Evolutionary conservation across 2,113 vertebrate genomes (phyloP), one percentile per base, ranked within the genome.

Genomic region (Lontra canadensis): DNA sequence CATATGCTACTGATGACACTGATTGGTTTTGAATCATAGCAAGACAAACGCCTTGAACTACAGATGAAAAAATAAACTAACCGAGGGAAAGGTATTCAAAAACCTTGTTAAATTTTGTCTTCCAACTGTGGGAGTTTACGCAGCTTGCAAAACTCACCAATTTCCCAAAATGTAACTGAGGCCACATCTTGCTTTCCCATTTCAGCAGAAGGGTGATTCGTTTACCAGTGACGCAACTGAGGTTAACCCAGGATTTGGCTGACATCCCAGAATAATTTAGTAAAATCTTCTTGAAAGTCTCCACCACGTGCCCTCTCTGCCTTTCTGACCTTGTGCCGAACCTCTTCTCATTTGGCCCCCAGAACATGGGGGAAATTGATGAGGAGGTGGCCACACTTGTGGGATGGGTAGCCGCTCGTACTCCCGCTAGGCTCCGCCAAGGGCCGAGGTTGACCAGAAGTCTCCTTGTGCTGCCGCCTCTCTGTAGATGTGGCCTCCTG

Each of bases 221-320:
- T 96, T 97, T 97, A 90, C 90, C 88, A 76, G 85, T 96, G 95
- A 97, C n/a, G 90, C 84, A 90, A 88, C 65, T 59, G 96, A 93
- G 95, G 97, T 94, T 97, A 96, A 97, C 96, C 95, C 76, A 26
- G 87, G 44, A 63, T 90, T 96, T 98, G 97, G 96, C 97, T 73
- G 76, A 78, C 88, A 15, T 94, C 97, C 97, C 92, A 91, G 96
- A 73, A 90, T 85, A 74, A 96, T 36, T 94, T 67, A 93, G 97
- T 36, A 69, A 82, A 90, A 44, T 61, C 89, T 80, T 88, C 90
- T n/a, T 73, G 80, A 80, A 90, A 61, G 69, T 84, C 61, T 97
- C 79, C 44, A 4, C 69, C 6, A 2, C 59, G 7, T 69, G 61
- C 15, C 63, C 57, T 71, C 55, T 69, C 85, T 79, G 92, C 42